Evolutionary conservation across 2,888 invertebrate genomes (phyloP), one percentile per base, ranked within the genome.

Genomic region (Taphrorychus bicolor): DNA sequence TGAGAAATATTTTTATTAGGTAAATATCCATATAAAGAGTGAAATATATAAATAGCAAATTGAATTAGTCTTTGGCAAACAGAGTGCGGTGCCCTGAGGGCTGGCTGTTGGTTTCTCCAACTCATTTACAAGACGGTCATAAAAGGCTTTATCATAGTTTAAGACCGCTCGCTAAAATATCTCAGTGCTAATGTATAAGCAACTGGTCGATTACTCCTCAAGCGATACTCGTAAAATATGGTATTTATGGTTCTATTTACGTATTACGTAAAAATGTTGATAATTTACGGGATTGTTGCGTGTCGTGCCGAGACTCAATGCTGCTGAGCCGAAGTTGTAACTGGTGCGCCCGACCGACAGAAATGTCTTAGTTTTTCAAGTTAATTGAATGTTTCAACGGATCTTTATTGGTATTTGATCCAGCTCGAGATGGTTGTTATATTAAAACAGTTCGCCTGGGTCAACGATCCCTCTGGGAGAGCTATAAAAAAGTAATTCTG

Each of bases 241-340:
- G 69, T 60, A 71, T 75, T 75, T 75, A 75, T 73, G 66, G 72
- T 70, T 72, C 71, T 69, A 68, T 68, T 63, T 63, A 59, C 62
- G 59, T 63, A 54, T 59, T 58, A 68, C 49, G 58, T 48, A 68
- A 68, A 68, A 68, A 63, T 59, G 16, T 4, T 17, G 48, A 45
- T 63, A 68, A 68, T 48, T 68, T 63, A 68, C 61, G 53, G 53
- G 51, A 68, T 68, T 68, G 59, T 63, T 59, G 57, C 53, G 59
- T 62, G 41, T 17, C 45, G 5, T 45, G 45, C 32, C 32, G 45
- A 45, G 45, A 45, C 7, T 45, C 45, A 45, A 32, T 32, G 32
- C 32, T 32, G 32, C 32, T 32, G 32, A 11, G 32, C 32, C 32
- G 9, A 3, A 32, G 32, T 32, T 32, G 32, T 32, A 32, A 32